Conservation (phyloP, 2,113 vertebrate species). For the Siphamia tubifer region DNA sequence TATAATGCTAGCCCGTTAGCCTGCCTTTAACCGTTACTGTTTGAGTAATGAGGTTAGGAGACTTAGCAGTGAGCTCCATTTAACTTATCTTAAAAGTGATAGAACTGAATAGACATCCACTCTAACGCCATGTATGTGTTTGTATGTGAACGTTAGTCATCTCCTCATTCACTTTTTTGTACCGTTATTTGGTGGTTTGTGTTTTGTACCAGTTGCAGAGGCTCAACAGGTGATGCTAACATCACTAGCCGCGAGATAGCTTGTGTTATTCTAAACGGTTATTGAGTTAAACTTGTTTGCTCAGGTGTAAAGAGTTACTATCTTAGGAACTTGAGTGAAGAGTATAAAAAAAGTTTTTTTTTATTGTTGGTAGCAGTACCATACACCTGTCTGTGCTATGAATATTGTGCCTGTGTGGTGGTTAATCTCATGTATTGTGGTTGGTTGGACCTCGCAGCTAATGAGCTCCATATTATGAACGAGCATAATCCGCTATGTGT, state of each 20-base stretch:
- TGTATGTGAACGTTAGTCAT: not conserved
- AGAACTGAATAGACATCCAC: not conserved
- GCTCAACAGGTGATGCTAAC: slow-evolving; percentile 73
- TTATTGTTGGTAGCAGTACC: too few species aligned
- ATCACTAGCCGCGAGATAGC: slow-evolving; percentile 12
- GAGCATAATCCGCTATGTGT: not conserved
- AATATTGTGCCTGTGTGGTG: not conserved
- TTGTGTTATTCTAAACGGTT: not conserved
- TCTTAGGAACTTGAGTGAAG: too few species aligned
- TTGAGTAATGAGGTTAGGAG: slow-evolving; percentile 12
- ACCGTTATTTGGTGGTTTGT: not conserved
- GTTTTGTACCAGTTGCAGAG: not conserved
- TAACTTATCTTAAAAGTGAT: not conserved
- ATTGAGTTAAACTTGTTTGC: not conserved
- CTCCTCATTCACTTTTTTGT: not conserved
- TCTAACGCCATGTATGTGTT: not conserved
- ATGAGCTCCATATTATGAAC: not conserved
- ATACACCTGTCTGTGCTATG: too few species aligned
- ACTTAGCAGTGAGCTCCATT: not conserved
- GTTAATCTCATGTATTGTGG: not conserved
- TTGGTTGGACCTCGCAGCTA: not conserved
- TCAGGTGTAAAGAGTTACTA: too few species aligned
- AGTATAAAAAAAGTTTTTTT: too few species aligned
- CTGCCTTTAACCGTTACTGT: not conserved
- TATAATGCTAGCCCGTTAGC: slow-evolving; percentile 45